Conservation (phyloP, 1,140 invertebrate genomes). For the Drosophila prosaltans region DNA sequence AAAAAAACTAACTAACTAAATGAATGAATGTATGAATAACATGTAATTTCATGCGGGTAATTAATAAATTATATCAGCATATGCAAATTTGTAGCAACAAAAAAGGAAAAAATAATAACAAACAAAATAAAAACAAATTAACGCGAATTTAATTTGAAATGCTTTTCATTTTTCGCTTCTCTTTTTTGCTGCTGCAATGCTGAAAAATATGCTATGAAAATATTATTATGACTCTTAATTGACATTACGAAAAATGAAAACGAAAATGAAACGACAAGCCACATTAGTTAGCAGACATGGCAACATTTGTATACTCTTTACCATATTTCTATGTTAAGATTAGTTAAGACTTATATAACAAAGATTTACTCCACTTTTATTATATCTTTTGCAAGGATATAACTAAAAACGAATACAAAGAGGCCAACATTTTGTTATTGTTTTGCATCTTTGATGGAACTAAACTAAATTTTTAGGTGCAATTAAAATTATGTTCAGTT, state of each 20-base stretch:
- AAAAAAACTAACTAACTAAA: constrained; percentile 27
- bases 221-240: constrained; percentile 38
- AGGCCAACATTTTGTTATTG: neutral
- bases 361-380: neutral
- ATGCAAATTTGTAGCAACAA: constrained; percentile 42
- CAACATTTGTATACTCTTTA: no score
- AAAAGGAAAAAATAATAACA: neutral
- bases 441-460: neutral
- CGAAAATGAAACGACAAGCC: neutral
- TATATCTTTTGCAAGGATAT: neutral
- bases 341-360: no score
- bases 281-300: no score
- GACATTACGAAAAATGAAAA: constrained; percentile 38
- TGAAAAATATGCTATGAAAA: constrained; percentile 33
- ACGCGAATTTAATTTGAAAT: constrained; percentile 56
- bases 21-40: constrained; percentile 2
- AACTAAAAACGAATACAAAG: no score
- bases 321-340: no score
- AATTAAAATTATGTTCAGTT: constrained; percentile 8
- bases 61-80: constrained; percentile 67
- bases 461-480: constrained; percentile 6
- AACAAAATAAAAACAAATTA: constrained; percentile 62
- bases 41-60: constrained; percentile 65
- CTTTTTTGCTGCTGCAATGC: neutral
- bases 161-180: neutral